Evolutionary conservation across 2,888 invertebrate genomes (phyloP).

Genomic region (Orchesella flavescens): DNA sequence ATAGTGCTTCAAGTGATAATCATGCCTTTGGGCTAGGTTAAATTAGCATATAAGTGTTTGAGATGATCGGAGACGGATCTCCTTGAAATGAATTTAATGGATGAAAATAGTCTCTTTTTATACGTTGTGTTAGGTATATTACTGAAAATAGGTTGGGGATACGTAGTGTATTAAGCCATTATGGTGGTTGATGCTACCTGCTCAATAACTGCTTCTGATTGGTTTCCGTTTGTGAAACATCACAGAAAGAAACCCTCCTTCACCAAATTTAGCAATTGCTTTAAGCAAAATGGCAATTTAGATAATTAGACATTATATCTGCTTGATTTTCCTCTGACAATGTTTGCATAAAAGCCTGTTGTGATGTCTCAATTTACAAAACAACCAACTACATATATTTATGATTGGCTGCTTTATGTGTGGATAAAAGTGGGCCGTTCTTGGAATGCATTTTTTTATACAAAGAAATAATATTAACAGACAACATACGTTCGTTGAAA

Average conservation of each 20-base stretch:
- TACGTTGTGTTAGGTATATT: background rate
- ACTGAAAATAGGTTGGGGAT: conserved; percentile 5
- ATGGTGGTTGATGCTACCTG: background rate
- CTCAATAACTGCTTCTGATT: conserved; percentile 38
- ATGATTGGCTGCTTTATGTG: background rate
- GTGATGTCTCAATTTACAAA: conserved; percentile 53
- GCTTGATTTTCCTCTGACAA: conserved; percentile 21
- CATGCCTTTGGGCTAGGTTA: conserved; percentile 47
- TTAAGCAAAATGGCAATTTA: conserved; percentile 53
- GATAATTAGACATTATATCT: conserved; percentile 49
- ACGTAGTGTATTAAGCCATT: conserved; percentile 7
- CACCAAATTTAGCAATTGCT: conserved; percentile 56
- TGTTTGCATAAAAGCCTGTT: background rate
- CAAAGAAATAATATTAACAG: too few relatives aligned
- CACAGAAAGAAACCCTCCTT: conserved; percentile 40
- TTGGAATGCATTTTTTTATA: conserved; percentile 11
- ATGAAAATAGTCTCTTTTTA: conserved; percentile 5
- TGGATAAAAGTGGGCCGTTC: conserved; percentile 25
- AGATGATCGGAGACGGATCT: conserved; percentile 21
- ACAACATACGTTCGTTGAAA: conserved; percentile 19
- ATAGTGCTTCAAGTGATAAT: conserved; percentile 49
- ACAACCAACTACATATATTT: background rate
- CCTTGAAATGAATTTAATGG: conserved; percentile 44
- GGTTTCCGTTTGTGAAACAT: conserved; percentile 52
- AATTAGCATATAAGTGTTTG: conserved; percentile 40